Evolutionary conservation across 2,888 invertebrate species (phyloP).

Genomic region (Andrena bicolor): DNA sequence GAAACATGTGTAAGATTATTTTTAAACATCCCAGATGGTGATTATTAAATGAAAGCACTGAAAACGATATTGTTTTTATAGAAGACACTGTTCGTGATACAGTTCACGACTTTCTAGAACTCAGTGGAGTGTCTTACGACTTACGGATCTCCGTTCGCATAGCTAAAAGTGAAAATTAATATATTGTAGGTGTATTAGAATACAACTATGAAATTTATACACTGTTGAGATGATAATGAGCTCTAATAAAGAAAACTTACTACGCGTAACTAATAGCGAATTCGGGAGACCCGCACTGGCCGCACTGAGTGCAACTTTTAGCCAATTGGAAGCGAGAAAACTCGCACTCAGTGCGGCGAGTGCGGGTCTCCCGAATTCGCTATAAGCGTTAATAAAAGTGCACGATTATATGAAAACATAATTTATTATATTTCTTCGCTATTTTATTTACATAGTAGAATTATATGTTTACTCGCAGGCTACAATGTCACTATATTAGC

Average conservation of each 20-base stretch:
- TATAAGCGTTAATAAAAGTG: conserved; percentile 63
- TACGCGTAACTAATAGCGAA: conserved; percentile 81
- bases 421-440: not conserved
- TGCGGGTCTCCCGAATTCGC: too few species aligned
- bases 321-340: too few species aligned
- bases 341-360: too few species aligned
- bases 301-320: too few species aligned
- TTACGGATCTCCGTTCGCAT: not conserved
- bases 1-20: not conserved
- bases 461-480: conserved; percentile 85
- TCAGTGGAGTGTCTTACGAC: too few species aligned
- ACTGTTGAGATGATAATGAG: not conserved
- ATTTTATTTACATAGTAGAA: not conserved
- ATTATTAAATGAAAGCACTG: too few species aligned
- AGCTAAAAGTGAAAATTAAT: not conserved
- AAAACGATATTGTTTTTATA: too few species aligned
- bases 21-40: too few species aligned
- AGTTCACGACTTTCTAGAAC: too few species aligned
- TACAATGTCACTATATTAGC: conserved; percentile 97
- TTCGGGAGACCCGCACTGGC: too few species aligned
- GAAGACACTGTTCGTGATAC: not conserved
- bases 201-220: not conserved
- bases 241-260: not conserved
- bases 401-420: conserved; percentile 11
- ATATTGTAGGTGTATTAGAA: not conserved